These are phyloP conservation scores for Nymphalis io DNA, from an alignment of 1,140 invertebrate genomes.

Conservation along the genomic window DNA sequence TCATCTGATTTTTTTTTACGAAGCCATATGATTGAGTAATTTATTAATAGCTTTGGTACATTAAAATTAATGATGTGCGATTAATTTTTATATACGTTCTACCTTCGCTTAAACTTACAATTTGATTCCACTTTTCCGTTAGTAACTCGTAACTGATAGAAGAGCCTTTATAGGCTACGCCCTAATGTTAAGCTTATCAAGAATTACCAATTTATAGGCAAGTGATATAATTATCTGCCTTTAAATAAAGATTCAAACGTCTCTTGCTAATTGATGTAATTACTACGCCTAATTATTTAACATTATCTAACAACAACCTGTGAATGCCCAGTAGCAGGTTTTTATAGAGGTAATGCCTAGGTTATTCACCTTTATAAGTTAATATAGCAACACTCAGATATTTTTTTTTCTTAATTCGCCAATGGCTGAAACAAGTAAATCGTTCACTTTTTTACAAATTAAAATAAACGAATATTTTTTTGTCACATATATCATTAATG, in stretches of 20 bases:
- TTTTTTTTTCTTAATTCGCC: slow-evolving; percentile 20
- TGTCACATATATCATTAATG: not conserved
- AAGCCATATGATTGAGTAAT: no score
- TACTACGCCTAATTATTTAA: not conserved
- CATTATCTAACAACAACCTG: slow-evolving; percentile 30
- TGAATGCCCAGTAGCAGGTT: slow-evolving; percentile 35
- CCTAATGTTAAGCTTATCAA: no score
- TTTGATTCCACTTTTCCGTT: no score
- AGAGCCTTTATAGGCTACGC: no score
- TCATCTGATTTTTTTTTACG: no score
- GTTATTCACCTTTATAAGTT: slow-evolving; percentile 37
- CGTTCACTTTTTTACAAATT: not conserved
- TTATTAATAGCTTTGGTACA: no score
- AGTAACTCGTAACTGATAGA: no score
- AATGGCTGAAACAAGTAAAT: slow-evolving; percentile 14
- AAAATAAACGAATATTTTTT: not conserved
- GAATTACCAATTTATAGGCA: not conserved
- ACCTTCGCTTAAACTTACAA: no score
- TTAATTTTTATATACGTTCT: no score
- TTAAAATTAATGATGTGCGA: no score
- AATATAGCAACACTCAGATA: slow-evolving; percentile 38
- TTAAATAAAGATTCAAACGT: not conserved
- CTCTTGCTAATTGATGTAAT: not conserved
- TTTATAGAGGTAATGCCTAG: slow-evolving; percentile 31
- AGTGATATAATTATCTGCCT: not conserved